These are phyloP conservation scores for Forbesichthys papilliferus DNA, from an alignment of 2,113 vertebrate genomes.

Conservation along the genomic window DNA sequence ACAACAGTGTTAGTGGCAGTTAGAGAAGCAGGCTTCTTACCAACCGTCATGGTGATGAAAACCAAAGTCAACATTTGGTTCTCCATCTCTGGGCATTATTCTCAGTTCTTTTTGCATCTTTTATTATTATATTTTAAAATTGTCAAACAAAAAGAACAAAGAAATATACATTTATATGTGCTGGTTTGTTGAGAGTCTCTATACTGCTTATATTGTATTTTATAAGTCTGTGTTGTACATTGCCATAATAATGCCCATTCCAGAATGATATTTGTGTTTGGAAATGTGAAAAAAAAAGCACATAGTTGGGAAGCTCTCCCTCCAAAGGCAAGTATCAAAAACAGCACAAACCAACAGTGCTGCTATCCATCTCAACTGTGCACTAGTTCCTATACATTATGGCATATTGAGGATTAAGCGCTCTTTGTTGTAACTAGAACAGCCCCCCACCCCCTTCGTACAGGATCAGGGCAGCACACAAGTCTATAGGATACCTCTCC, in stretches of 20 bases:
- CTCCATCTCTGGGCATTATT: constrained; percentile 57
- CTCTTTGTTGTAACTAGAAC: constrained; percentile 64
- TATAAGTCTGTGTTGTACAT: constrained; percentile 59
- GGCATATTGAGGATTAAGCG: constrained; percentile 74
- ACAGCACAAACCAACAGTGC: constrained; percentile 77
- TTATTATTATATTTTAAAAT: constrained; percentile 16
- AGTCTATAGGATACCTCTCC: constrained; percentile 54
- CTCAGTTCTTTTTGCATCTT: constrained; percentile 69
- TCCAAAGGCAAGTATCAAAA: constrained; percentile 80
- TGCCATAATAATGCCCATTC: constrained; percentile 73
- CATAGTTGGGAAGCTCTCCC: constrained; percentile 75
- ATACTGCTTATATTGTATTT: constrained; percentile 70
- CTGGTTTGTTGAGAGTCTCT: constrained; percentile 79
- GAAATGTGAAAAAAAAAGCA: constrained; percentile 74
- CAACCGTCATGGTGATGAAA: constrained; percentile 49
- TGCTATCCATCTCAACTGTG: constrained; percentile 68
- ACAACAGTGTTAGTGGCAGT: constrained; percentile 61
- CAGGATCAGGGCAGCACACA: constrained; percentile 51
- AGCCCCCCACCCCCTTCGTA: constrained; percentile 40
- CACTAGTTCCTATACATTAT: constrained; percentile 75
- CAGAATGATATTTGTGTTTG: constrained; percentile 68
- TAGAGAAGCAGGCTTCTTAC: constrained; percentile 54
- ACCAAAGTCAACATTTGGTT: constrained; percentile 62
- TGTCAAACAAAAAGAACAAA: constrained; percentile 60
- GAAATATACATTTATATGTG: constrained; percentile 75